A percentile compares a stretch with the other conserved stretches of the same genome.
phyloP scores from a whole-genome alignment of 2,797 vertebrate genomes.

The Oreortyx pictus region DNA sequence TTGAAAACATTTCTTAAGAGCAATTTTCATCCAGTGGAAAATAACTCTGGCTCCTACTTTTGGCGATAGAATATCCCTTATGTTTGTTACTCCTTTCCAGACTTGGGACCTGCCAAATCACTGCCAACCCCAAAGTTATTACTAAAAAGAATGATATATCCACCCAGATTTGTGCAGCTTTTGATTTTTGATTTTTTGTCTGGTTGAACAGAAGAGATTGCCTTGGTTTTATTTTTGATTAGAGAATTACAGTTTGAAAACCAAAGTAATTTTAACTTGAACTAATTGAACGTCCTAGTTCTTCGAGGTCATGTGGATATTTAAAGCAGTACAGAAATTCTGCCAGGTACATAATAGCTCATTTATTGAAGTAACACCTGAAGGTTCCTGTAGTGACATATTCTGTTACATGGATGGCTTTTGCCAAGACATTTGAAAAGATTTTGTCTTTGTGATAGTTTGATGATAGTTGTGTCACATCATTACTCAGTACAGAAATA shows the following conservation, averaged over 20 bases:
- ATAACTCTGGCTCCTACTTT: neutral
- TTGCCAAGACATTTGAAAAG: neutral
- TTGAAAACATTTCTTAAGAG: slow-evolving; percentile 11
- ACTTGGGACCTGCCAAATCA: neutral
- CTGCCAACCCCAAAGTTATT: neutral
- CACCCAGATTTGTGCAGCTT: neutral
- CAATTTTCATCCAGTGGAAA: neutral
- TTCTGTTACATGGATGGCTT: neutral
- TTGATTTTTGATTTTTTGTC: neutral
- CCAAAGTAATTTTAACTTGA: neutral
- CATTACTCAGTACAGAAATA: neutral
- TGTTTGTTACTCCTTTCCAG: neutral
- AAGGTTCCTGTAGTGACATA: neutral
- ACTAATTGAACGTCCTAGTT: neutral
- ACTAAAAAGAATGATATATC: neutral
- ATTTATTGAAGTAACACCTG: neutral
- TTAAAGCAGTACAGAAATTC: neutral
- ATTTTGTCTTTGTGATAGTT: neutral
- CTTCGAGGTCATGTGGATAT: neutral
- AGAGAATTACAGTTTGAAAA: neutral
- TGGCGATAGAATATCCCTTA: neutral
- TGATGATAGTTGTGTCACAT: neutral
- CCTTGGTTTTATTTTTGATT: neutral
- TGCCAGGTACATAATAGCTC: neutral
- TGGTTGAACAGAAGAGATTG: neutral